Evolutionary conservation across 2,888 invertebrate species (phyloP), one percentile per base, ranked within the genome.

Genomic region (Lasioglossum pauxillum): DNA sequence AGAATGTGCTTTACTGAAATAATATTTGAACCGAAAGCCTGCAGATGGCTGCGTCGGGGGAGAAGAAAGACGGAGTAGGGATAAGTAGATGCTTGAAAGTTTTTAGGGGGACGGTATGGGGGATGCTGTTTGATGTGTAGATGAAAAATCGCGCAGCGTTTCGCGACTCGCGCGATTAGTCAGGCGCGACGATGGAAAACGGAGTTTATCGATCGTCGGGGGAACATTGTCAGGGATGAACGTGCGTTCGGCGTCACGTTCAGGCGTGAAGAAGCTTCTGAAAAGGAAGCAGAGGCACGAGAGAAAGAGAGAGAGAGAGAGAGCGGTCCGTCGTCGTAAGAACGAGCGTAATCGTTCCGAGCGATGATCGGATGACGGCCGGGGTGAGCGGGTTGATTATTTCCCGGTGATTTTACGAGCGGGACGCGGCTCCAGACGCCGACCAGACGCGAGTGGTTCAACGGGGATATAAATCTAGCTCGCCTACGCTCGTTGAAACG

Each of bases 341-440:
- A 88, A 85, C 69, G 74, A 38, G 49, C 82, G 86, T 89, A 89
- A 89, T 90, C 85, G 53, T 83, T 75, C 49, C 76, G n/a, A 76
- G 35, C 53, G 41, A 44, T 35, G 60, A 71, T 31, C 78, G 74
- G 90, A 87, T 78, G 76, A 85, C 53, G 67, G 41, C 19, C 80
- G 78, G 38, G 38, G 78, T 74, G 77, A 41, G 69, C 75, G 82
- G 31, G 64, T 82, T 82, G 86, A 89, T 89, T 83, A 89, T 86
- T 87, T 88, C 83, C 84, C 78, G 80, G 82, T 81, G 77, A 84
- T 73, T 92, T 92, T 90, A 92, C 91, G 92, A 91, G 89, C 85
- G 81, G 83, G 79, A 80, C 87, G 84, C 83, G 83, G 31, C 88
- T 82, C 87, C 89, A 92, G 92, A 92, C 91, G 91, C 88, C 88